phyloP scores from a whole-genome alignment of 1,140 invertebrate species.

The Megathymus violae region DNA sequence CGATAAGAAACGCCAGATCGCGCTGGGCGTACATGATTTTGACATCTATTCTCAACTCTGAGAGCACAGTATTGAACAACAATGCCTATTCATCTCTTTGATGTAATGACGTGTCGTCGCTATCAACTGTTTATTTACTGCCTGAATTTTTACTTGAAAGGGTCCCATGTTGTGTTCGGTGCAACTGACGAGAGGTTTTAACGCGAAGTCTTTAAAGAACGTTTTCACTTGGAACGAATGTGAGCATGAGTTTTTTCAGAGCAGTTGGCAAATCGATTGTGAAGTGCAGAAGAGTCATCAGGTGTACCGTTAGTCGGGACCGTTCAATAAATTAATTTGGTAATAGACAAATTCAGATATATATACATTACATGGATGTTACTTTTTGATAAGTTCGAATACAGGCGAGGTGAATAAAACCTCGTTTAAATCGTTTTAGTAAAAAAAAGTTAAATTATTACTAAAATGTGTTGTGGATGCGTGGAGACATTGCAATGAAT shows the following conservation, averaged over 20 bases:
- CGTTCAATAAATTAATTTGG: conserved; percentile 76
- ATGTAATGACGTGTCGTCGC: conserved; percentile 74
- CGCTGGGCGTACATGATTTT: conserved; percentile 44
- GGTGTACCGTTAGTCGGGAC: conserved; percentile 67
- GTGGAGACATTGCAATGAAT: no score
- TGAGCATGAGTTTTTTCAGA: conserved; percentile 18
- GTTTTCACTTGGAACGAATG: conserved; percentile 7
- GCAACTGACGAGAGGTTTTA: conserved; percentile 47
- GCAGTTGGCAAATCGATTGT: conserved; percentile 37
- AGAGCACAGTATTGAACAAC: conserved; percentile 56
- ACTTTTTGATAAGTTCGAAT: conserved; percentile 12
- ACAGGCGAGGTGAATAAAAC: neutral
- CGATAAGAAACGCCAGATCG: conserved; percentile 54
- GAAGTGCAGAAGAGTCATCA: conserved; percentile 71
- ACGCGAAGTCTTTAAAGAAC: conserved; percentile 9
- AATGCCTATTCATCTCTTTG: conserved; percentile 60
- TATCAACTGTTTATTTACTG: conserved; percentile 81
- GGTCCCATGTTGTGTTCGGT: conserved; percentile 43
- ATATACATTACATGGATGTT: conserved; percentile 9
- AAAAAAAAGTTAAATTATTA: no score
- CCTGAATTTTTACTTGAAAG: conserved; percentile 38
- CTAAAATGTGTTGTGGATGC: no score
- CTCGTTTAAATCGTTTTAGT: no score
- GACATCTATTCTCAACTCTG: conserved; percentile 40
- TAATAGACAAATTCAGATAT: conserved; percentile 44